Evolutionary conservation across 2,113 vertebrate genomes (phyloP), one percentile per base, ranked within the genome.

Genomic region (Drymodes brunneopygia): DNA sequence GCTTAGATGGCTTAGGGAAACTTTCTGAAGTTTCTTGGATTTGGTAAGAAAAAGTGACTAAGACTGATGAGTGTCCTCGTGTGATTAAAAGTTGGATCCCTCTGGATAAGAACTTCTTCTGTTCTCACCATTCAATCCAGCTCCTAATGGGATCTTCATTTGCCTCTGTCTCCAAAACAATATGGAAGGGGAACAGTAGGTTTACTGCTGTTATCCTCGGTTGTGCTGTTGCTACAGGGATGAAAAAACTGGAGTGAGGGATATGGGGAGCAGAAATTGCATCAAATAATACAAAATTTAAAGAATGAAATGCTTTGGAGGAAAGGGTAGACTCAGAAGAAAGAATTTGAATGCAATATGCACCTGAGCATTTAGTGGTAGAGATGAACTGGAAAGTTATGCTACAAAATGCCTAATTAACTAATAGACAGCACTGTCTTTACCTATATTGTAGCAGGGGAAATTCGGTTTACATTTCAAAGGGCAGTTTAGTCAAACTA

Each of bases 121-220:
- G 9, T 45, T 80, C 50, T 71, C 44, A 54, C 15, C 25, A 40
- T 14, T 40, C 45, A 51, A 28, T 40, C 31, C 42, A 54, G 57
- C 7, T 65, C 21, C 48, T 78, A 20, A 48, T 27, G 24, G 22
- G 10, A 45, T 58, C 53, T 42, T 53, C 1, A 14, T 82, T 89
- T 91, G 54, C 17, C 71, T 84, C 54, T 50, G 10, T 23, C 25
- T 86, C 48, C n/a, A 79, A 77, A 80, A 53, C 20, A 57, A 10
- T 47, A 28, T 0, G 0, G 28, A 60, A 75, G 6, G 27, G 8
- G 33, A 44, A 48, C 1, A 1, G 15, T 57, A 36, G 13, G 12
- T 67, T 81, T 11, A 4, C 33, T 74, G 56, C 40, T 89, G 28
- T 38, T 67, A 18, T 31, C 13, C 17, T 77, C 36, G 81, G 62